These are phyloP conservation scores for Drosophila mayaguana DNA, from an alignment of 2,888 invertebrate species.

Conservation along the genomic window DNA sequence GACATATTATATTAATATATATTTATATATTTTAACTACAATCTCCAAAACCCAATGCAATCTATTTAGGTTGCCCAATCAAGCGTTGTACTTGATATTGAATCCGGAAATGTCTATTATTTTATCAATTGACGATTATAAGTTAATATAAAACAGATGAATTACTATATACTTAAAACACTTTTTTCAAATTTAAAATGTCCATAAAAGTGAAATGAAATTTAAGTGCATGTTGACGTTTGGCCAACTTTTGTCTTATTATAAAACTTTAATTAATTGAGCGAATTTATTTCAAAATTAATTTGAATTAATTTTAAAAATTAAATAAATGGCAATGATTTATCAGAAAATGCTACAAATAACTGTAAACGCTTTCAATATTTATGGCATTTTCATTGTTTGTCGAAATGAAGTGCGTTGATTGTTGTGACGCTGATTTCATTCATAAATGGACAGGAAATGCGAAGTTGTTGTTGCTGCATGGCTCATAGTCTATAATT, in stretches of 20 bases:
- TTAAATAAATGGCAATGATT: not conserved
- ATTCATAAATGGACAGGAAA: constrained; percentile 70
- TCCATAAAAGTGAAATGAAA: not conserved
- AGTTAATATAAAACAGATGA: not conserved
- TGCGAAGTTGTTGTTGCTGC: constrained; percentile 36
- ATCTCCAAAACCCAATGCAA: not conserved
- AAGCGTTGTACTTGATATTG: not conserved
- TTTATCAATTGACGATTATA: not conserved
- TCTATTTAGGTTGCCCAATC: not conserved
- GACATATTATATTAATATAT: no score
- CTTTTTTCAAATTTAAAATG: not conserved
- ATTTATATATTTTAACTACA: not conserved
- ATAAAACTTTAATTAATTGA: not conserved
- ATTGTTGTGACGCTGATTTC: constrained; percentile 23
- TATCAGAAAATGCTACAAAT: not conserved
- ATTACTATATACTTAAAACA: no score
- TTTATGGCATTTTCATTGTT: constrained; percentile 41
- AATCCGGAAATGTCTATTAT: not conserved
- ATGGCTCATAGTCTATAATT: constrained; percentile 74
- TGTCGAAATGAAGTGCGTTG: constrained; percentile 54
- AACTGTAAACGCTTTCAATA: not conserved
- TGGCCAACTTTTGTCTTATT: not conserved
- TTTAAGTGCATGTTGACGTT: no score
- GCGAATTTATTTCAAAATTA: not conserved
- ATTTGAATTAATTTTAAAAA: not conserved